Percentiles rank a stretch among this genome's conserved stretches.
Evolutionary conservation across 2,888 invertebrate genomes (phyloP).

Genomic region (Eledona agricola): DNA sequence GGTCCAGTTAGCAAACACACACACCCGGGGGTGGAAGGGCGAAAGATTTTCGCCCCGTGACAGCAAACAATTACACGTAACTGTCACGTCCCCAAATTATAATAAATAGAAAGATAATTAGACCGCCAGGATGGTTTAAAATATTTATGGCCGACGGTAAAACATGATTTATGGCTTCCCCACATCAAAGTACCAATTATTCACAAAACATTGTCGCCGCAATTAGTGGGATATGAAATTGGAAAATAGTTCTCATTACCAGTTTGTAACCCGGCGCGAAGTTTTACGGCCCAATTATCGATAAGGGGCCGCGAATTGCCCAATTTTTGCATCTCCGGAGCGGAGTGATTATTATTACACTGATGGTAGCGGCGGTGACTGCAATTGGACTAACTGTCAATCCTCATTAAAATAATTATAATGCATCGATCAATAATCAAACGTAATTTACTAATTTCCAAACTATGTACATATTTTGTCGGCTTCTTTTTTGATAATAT

Average conservation of each 20-base stretch:
- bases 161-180: conserved; percentile 23
- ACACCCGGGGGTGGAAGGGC: background rate
- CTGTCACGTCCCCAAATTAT: conserved; percentile 9
- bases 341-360: too few species aligned
- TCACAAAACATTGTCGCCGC: conserved; percentile 8
- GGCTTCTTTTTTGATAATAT: too few species aligned
- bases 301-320: too few species aligned
- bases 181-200: conserved; percentile 18
- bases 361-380: too few species aligned
- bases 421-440: too few species aligned
- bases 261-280: background rate
- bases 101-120: conserved; percentile 22
- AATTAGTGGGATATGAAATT: conserved; percentile 3
- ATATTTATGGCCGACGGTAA: conserved; percentile 20
- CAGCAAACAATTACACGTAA: conserved; percentile 1
- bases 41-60: background rate
- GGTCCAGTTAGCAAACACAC: background rate
- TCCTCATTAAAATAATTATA: too few species aligned
- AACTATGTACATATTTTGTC: too few species aligned
- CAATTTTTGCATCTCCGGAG: too few species aligned
- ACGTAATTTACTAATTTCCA: too few species aligned
- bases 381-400: too few species aligned
- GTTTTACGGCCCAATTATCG: conserved; percentile 2
- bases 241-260: conserved; percentile 4
- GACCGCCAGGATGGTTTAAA: conserved; percentile 8